Conservation (phyloP, 2,888 invertebrate species). For the Epinotia brunnichana region DNA sequence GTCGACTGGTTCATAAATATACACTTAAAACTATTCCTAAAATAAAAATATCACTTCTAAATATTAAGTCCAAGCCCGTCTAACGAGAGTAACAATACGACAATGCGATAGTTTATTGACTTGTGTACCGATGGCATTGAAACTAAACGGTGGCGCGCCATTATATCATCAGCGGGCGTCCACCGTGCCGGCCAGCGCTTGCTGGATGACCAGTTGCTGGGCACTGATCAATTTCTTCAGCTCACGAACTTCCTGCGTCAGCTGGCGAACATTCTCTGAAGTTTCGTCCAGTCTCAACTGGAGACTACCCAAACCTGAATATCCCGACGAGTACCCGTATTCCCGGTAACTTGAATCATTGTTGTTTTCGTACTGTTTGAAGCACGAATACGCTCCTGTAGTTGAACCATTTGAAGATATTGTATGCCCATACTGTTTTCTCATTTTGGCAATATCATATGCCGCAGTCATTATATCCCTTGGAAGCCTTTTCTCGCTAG, state of each 20-base stretch:
- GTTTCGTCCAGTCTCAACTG: constrained; percentile 87
- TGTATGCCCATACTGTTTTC: constrained; percentile 88
- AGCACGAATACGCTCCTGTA: constrained; percentile 85
- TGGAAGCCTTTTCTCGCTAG: constrained; percentile 91
- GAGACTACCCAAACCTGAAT: constrained; percentile 82
- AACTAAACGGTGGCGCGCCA: constrained; percentile 72
- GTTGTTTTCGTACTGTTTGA: constrained; percentile 87
- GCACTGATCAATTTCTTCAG: constrained; percentile 84
- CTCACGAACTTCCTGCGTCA: constrained; percentile 88
- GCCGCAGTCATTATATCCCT: constrained; percentile 91
- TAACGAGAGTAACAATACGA: constrained; percentile 62
- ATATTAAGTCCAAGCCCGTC: constrained; percentile 64
- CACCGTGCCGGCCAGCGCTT: constrained; percentile 75
- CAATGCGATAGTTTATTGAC: constrained; percentile 79
- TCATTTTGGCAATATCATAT: constrained; percentile 90
- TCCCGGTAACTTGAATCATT: constrained; percentile 79
- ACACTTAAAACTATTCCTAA: constrained; percentile 48
- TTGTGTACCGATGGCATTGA: constrained; percentile 79
- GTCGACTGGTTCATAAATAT: constrained; percentile 11
- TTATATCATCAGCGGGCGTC: constrained; percentile 79
- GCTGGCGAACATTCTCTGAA: constrained; percentile 86
- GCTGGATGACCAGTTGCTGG: constrained; percentile 80
- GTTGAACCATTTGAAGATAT: constrained; percentile 86
- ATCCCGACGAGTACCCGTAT: constrained; percentile 82
- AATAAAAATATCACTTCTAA: constrained; percentile 68